Evolutionary conservation across 2,113 vertebrate genomes (phyloP), one percentile per base, ranked within the genome.

Genomic region (Symphodus melops): DNA sequence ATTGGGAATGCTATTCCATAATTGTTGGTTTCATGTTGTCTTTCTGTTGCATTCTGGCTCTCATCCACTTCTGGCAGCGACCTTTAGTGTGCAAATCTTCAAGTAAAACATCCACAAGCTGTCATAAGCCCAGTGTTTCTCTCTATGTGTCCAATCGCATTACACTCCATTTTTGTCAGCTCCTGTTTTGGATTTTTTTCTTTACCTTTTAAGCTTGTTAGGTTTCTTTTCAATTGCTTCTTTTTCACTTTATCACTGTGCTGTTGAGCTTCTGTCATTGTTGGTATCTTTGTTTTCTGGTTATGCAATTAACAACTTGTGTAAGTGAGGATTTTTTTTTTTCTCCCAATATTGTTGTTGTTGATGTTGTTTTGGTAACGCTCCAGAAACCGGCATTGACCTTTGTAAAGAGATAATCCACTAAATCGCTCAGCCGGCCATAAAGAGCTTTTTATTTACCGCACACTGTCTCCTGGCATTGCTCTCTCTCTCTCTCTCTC

Each of bases 401-500:
- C 89, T 91, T 92, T 88, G 85, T 89, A 80, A 86, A 78, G 80
- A 79, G 84, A 91, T 92, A 88, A 89, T 92, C 86, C 84, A 66
- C 80, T 75, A 88, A 90, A 89, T 89, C 81, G 70, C 82, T 88
- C 88, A 79, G 79, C 28, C 57, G 65, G 86, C 82, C 88, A 85
- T 86, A 83, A 89, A 89, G 85, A 88, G 81, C 79, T 85, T 90
- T 90, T 91, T 86, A 88, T 88, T 88, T 86, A 80, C 83, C 44
- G 72, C 69, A 72, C 57, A 72, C 56, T 69, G 86, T 90, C 85
- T 91, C 81, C 53, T 79, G 88, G 85, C 86, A 89, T 92, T 88
- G 89, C 55, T 71, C 78, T 82, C 66, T 61, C 25, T 13, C 46
- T 49, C 65, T 68, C 65, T 68, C 69, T 74, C 65, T 85, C 61